Percentiles rank a stretch among this genome's conserved stretches.
Conservation (phyloP, 2,888 invertebrate genomes). For the Sinhomidia bicolor region DNA sequence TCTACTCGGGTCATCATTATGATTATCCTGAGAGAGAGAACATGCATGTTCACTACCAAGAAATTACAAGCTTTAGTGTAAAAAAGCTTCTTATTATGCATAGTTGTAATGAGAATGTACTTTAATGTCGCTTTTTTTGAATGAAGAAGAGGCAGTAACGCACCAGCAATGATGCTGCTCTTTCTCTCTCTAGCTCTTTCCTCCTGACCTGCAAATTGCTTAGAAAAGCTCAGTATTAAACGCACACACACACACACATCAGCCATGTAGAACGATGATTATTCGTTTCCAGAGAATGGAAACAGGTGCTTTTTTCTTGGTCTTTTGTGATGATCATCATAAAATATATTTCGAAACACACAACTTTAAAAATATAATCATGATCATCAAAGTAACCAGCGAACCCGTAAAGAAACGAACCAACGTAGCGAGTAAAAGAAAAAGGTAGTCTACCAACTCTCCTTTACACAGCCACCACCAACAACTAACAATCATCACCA, state of each 20-base stretch:
- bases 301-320: conserved; percentile 59
- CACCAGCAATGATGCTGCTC: conserved; percentile 41
- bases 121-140: conserved; percentile 17
- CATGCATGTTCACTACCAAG: conserved; percentile 24
- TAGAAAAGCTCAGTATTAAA: neutral
- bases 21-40: neutral
- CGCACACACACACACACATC: neutral
- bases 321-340: conserved; percentile 6
- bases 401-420: conserved; percentile 38
- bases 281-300: conserved; percentile 66
- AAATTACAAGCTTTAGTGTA: conserved; percentile 8
- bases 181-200: too few relatives aligned
- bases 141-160: conserved; percentile 53
- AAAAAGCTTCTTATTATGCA: conserved; percentile 5
- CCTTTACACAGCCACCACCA: neutral
- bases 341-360: neutral
- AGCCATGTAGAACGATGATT: conserved; percentile 47
- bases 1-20: conserved; percentile 35
- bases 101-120: neutral
- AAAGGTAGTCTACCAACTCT: conserved; percentile 1
- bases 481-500: too few relatives aligned
- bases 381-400: conserved; percentile 53
- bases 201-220: conserved; percentile 70
- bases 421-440: neutral
- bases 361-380: neutral